Base-by-base conservation (phyloP, 1,140 invertebrate genomes). In the Brachionus sp. region DNA sequence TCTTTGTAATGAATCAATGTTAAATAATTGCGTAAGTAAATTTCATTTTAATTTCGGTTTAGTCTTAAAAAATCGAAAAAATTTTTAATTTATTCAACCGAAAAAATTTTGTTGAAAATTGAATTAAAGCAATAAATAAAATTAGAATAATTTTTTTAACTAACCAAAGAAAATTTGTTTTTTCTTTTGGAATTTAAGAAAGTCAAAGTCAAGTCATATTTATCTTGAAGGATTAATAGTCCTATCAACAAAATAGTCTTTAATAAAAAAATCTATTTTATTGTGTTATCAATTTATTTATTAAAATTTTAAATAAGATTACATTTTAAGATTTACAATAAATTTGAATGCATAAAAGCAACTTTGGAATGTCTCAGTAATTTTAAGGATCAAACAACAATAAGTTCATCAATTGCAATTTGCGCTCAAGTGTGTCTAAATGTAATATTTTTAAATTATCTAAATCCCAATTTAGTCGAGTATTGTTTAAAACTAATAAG, bases 281-380 rank as follows among this genome's bases (percentile, higher is more conserved):
- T n/a, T n/a, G n/a, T n/a, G n/a, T n/a, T n/a, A n/a, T n/a, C n/a
- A n/a, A n/a, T n/a, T n/a, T n/a, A n/a, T n/a, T n/a, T n/a, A n/a
- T n/a, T n/a, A n/a, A n/a, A n/a, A n/a, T n/a, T n/a, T n/a, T n/a
- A n/a, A n/a, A n/a, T n/a, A 42, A 42, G 6, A 10, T 42, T 50
- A 50, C 5, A 19, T 37, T 42, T 73, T 23, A 42, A 75, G 70
- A 75, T 23, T 35, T 75, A 46, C 25, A 75, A 46, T 44, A 75
- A 75, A 46, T 12, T 75, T 46, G 70, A 75, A 25, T 75, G 70
- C 42, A 75, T 75, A 46, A 75, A 75, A 75, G 39, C 39, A 44
- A 75, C 70, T 10, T 46, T 75, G 19, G 70, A 75, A 25, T 75
- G 70, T 33, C 13, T 75, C 4, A 44, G 23, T 25, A 50, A 46